Conservation (phyloP, 2,113 vertebrate genomes). For the Oreamnos americanus region DNA sequence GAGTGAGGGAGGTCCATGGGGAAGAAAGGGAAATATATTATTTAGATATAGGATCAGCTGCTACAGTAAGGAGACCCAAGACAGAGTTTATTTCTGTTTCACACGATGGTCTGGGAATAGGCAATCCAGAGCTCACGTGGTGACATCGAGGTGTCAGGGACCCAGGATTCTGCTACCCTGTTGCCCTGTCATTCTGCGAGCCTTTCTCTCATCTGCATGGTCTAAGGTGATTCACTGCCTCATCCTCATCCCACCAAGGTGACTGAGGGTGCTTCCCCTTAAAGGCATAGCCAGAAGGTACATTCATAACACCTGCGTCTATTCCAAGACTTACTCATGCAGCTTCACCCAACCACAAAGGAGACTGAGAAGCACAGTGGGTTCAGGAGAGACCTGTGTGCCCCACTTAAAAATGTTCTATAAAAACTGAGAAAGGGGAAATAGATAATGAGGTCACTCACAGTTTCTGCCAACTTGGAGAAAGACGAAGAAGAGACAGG, state of each 20-base stretch:
- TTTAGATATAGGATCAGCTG: not conserved
- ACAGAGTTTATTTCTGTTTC: not conserved
- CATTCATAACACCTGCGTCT: not conserved
- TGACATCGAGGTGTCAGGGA: not conserved
- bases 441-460: not conserved
- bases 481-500: not conserved
- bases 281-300: not conserved
- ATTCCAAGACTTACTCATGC: not conserved
- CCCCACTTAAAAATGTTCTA: not conserved
- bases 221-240: not conserved
- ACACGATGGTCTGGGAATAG: fast-evolving
- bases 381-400: not conserved
- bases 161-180: not conserved
- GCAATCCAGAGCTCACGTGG: fast-evolving
- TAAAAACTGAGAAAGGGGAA: not conserved
- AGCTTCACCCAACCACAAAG: not conserved
- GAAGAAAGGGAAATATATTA: not conserved
- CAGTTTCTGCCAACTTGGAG: not conserved
- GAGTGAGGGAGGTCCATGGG: fast-evolving
- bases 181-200: not conserved
- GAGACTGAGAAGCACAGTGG: not conserved
- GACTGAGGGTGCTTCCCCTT: not conserved
- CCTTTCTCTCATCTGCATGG: not conserved
- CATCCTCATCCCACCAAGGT: not conserved
- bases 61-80: not conserved